These are phyloP conservation scores for Cephalopachus bancanus DNA, from an alignment of 2,797 vertebrate species.

Conservation along the genomic window DNA sequence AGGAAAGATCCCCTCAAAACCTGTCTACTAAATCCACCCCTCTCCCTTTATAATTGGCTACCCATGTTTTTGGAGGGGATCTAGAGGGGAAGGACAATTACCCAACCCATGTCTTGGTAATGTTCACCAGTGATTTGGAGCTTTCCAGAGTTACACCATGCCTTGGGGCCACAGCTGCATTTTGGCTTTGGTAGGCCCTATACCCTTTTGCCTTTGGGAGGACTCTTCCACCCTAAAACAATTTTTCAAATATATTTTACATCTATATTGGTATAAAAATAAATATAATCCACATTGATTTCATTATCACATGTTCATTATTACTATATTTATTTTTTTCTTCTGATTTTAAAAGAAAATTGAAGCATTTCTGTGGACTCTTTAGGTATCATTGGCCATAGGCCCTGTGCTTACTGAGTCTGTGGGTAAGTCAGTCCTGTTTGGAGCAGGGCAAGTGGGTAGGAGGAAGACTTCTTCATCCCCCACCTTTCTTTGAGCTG, in stretches of 20 bases:
- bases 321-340: background rate
- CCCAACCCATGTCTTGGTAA: background rate
- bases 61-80: background rate
- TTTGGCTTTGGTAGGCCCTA: background rate
- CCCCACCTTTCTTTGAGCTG: too few species aligned
- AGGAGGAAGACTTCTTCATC: background rate
- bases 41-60: background rate
- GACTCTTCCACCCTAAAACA: background rate
- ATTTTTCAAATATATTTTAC: background rate
- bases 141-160: background rate
- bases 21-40: background rate
- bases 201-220: background rate
- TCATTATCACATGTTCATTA: background rate
- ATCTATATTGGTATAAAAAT: background rate
- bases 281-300: background rate
- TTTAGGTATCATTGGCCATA: background rate
- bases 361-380: background rate
- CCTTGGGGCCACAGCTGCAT: background rate
- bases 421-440: background rate
- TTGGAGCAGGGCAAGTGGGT: background rate
- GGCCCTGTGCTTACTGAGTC: background rate
- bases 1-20: background rate
- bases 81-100: background rate
- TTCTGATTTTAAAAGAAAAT: conserved; percentile 24
- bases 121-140: background rate